phyloP scores from a whole-genome alignment of 2,113 vertebrate genomes.

The Onychostoma macrolepis region DNA sequence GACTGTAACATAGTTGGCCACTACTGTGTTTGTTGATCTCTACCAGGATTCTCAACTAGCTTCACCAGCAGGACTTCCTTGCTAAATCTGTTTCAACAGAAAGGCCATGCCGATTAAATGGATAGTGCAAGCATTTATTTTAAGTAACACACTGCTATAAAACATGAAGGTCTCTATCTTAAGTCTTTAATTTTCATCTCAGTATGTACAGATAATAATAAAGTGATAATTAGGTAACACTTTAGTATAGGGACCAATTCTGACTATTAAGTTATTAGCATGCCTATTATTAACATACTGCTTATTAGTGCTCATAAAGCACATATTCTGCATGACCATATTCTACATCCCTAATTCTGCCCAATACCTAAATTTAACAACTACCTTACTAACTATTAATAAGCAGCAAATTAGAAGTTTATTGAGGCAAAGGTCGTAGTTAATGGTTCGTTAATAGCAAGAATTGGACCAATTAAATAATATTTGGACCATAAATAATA shows the following conservation, averaged over 20 bases:
- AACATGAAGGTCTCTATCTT: background rate
- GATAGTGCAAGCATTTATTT: background rate
- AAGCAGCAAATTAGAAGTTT: too few relatives aligned
- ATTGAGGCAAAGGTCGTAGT: too few relatives aligned
- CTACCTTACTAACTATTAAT: too few relatives aligned
- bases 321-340: too few relatives aligned
- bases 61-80: background rate
- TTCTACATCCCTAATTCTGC: too few relatives aligned
- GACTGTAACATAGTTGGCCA: background rate
- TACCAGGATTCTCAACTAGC: background rate
- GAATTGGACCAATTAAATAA: background rate
- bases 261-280: too few relatives aligned
- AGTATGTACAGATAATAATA: background rate
- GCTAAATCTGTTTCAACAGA: background rate
- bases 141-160: background rate
- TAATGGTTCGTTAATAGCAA: too few relatives aligned
- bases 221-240: background rate
- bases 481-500: background rate
- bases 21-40: background rate
- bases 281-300: too few relatives aligned
- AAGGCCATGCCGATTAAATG: background rate
- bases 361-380: too few relatives aligned
- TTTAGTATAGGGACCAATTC: too few relatives aligned
- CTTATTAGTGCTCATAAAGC: too few relatives aligned
- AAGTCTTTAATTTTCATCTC: background rate